phyloP scores from a whole-genome alignment of 2,797 vertebrate genomes.

The Myotis daubentonii region DNA sequence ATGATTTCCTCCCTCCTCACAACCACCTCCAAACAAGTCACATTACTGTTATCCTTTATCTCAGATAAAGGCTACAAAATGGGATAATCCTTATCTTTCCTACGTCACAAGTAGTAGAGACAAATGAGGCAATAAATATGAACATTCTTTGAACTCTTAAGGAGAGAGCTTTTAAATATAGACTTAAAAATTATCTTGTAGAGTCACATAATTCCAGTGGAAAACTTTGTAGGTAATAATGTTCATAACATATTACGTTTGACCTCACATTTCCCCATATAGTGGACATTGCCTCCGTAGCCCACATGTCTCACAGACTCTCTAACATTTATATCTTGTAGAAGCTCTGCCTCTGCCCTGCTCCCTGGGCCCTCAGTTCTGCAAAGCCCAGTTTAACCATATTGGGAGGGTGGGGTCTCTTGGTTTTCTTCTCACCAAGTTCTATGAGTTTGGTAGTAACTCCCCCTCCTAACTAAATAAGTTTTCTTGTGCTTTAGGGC shows the following conservation, averaged over 20 bases:
- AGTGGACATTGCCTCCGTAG: background rate
- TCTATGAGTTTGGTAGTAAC: background rate
- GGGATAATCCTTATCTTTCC: background rate
- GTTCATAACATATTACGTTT: background rate
- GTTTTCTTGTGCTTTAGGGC: background rate
- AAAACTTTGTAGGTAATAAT: slow-evolving; percentile 29
- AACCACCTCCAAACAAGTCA: background rate
- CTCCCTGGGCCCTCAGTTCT: background rate
- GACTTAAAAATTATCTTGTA: background rate
- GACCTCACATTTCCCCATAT: background rate
- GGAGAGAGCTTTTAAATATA: background rate
- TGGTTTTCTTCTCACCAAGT: background rate
- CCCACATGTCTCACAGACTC: background rate
- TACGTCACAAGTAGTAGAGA: background rate
- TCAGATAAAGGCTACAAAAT: slow-evolving; percentile 1
- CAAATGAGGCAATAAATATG: background rate
- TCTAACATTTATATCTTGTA: background rate
- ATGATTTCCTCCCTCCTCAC: background rate
- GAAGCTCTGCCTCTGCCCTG: background rate
- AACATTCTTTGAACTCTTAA: background rate
- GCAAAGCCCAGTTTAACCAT: background rate
- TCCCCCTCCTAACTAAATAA: background rate
- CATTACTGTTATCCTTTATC: background rate
- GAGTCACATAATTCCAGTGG: background rate
- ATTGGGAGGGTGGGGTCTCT: background rate